phyloP scores from a whole-genome alignment of 1,140 invertebrate genomes.

The Magallana gigas region DNA sequence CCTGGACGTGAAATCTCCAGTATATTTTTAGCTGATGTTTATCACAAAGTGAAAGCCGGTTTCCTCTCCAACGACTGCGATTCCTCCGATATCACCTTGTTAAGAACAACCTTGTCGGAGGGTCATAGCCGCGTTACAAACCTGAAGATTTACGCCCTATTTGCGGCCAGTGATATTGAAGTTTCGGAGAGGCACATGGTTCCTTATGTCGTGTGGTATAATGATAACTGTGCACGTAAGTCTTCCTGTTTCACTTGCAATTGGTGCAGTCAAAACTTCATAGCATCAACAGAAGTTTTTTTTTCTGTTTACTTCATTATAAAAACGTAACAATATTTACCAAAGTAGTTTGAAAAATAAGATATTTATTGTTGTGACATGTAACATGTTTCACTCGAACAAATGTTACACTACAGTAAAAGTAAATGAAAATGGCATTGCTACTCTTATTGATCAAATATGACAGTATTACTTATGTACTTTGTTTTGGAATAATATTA shows the following conservation, averaged over 20 bases:
- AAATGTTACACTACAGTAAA: background rate
- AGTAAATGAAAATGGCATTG: background rate
- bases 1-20: constrained; percentile 56
- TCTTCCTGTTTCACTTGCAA: background rate
- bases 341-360: too few relatives aligned
- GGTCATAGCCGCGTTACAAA: constrained; percentile 58
- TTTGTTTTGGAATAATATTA: background rate
- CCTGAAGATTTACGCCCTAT: constrained; percentile 63
- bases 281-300: too few relatives aligned
- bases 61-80: constrained; percentile 49
- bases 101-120: constrained; percentile 59
- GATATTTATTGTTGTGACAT: too few relatives aligned
- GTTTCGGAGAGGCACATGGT: constrained; percentile 62
- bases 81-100: constrained; percentile 20
- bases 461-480: background rate
- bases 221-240: constrained; percentile 65
- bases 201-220: constrained; percentile 64
- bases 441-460: background rate
- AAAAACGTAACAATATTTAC: too few relatives aligned
- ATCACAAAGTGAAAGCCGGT: constrained; percentile 58
- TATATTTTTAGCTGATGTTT: constrained; percentile 60
- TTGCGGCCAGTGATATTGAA: constrained; percentile 61
- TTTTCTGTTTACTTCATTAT: too few relatives aligned
- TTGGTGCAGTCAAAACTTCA: too few relatives aligned
- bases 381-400: too few relatives aligned